Percentiles rank a stretch among this genome's conserved stretches.
phyloP scores from a whole-genome alignment of 2,797 vertebrate species.

The Propithecus deckenii region DNA sequence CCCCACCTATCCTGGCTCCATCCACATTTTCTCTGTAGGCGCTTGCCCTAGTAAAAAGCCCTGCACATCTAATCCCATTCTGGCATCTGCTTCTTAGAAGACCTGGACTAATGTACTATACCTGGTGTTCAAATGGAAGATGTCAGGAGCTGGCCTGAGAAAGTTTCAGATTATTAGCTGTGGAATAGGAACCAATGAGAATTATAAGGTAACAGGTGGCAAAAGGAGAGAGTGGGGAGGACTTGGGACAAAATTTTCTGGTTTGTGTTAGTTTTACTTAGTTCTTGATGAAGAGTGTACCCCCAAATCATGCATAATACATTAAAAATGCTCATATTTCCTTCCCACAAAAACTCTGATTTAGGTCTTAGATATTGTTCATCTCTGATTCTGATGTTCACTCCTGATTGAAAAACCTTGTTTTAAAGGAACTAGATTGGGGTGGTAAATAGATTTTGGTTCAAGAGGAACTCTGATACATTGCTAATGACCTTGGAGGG shows the following conservation, averaged over 20 bases:
- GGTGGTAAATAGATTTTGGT: not conserved
- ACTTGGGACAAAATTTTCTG: not conserved
- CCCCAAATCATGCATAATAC: not conserved
- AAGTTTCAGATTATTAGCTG: not conserved
- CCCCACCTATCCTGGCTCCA: not conserved
- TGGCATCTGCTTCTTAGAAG: not conserved
- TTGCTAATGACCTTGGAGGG: not conserved
- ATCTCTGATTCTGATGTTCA: not conserved
- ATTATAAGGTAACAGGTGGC: not conserved
- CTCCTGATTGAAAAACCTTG: not conserved
- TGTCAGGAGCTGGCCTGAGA: not conserved
- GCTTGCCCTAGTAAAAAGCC: not conserved
- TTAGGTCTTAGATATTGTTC: not conserved
- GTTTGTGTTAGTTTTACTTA: conserved; percentile 20
- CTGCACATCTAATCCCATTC: not conserved
- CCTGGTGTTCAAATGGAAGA: not conserved
- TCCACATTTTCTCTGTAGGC: not conserved
- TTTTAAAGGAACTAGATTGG: not conserved
- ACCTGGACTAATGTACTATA: not conserved
- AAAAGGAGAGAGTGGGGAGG: not conserved
- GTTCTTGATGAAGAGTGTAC: not conserved
- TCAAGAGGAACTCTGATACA: not conserved
- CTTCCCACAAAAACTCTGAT: not conserved
- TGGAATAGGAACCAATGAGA: not conserved
- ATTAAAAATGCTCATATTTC: not conserved